Evolutionary conservation across 2,113 vertebrate genomes (phyloP).

Genomic region (Limnothrissa miodon): DNA sequence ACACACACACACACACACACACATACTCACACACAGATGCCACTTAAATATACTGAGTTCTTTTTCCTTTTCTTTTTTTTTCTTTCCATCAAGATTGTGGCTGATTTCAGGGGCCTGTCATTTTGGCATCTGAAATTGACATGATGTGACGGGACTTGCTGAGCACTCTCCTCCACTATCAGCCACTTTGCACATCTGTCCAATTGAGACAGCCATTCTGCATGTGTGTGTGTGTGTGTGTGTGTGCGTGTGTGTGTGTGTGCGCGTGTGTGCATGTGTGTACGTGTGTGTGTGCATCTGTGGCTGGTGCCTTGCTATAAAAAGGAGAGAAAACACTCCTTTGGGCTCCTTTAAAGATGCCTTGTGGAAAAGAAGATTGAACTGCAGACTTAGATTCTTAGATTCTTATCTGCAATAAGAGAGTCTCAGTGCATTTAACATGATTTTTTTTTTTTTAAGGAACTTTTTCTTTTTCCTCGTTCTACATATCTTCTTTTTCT

Average conservation of each 20-base stretch:
- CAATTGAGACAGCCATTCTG: background rate
- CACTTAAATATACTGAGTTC: background rate
- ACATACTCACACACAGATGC: too few relatives aligned
- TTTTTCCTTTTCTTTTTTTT: background rate
- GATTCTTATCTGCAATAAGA: constrained; percentile 1
- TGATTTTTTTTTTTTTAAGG: background rate
- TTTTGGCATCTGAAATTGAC: constrained; percentile 11
- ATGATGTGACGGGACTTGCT: background rate
- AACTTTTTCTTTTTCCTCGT: background rate
- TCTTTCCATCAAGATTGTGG: background rate
- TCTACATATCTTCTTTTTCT: background rate
- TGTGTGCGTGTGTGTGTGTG: background rate
- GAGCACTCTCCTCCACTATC: background rate
- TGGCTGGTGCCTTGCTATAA: background rate
- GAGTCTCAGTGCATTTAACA: background rate
- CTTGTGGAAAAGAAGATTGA: background rate
- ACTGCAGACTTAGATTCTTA: background rate
- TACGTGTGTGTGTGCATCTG: background rate
- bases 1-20: too few relatives aligned
- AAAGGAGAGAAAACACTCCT: constrained; percentile 6
- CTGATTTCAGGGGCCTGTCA: background rate
- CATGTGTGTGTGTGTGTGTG: background rate
- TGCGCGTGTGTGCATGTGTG: background rate
- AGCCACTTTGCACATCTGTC: background rate
- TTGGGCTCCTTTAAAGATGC: constrained; percentile 7